A percentile compares a stretch with the other conserved stretches of the same genome.
phyloP scores from a whole-genome alignment of 1,140 invertebrate genomes.

The Metaphire vulgaris region DNA sequence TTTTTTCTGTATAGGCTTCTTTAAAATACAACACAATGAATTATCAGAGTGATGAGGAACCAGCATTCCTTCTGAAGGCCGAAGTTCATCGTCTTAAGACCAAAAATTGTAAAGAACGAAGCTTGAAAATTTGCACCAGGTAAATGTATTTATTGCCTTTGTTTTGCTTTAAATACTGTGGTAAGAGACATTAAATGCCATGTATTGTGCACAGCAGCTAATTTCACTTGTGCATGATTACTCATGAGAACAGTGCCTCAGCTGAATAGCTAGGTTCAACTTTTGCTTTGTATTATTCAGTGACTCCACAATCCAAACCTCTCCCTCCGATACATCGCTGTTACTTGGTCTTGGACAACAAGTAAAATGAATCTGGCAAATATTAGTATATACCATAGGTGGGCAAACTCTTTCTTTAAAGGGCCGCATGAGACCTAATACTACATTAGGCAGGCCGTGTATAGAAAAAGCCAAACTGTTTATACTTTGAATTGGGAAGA shows the following conservation, averaged over 20 bases:
- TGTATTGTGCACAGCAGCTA: neutral
- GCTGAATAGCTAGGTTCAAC: neutral
- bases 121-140: conserved; percentile 38
- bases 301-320: neutral
- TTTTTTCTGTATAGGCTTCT: neutral
- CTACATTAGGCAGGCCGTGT: no score
- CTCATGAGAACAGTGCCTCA: neutral
- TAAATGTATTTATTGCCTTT: conserved; percentile 26
- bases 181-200: neutral
- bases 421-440: no score
- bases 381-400: no score
- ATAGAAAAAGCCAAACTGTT: no score
- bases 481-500: no score
- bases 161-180: no score
- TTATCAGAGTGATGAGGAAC: neutral
- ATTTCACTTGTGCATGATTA: neutral
- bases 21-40: neutral
- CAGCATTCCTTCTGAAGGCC: neutral
- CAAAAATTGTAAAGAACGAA: conserved; percentile 36
- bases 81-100: conserved; percentile 6
- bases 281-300: neutral
- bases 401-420: no score
- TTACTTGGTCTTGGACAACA: no score
- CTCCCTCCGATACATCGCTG: neutral
- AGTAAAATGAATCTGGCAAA: no score